These are phyloP conservation scores for Maniola jurtina DNA, from an alignment of 1,140 invertebrate species.

Conservation along the genomic window DNA sequence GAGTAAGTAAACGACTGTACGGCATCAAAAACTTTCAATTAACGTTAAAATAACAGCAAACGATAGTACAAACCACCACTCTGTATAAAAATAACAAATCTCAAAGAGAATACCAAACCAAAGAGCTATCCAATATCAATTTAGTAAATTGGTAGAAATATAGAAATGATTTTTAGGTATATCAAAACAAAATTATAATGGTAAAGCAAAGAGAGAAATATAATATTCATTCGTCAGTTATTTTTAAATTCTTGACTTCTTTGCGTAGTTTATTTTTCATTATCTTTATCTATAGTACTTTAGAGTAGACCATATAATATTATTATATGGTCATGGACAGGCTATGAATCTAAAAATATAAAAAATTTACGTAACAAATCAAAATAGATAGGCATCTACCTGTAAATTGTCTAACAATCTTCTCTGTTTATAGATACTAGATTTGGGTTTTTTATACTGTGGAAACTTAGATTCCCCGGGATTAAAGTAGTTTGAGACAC, in stretches of 20 bases:
- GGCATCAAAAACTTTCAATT: no score
- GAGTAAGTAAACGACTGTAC: background rate
- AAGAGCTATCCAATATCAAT: conserved; percentile 7
- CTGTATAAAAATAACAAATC: background rate
- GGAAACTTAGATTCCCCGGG: no score
- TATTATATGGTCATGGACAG: no score
- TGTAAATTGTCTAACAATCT: no score
- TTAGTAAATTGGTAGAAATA: background rate
- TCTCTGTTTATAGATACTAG: no score
- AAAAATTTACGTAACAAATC: no score
- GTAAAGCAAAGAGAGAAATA: background rate
- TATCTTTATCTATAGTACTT: background rate
- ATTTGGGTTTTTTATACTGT: no score
- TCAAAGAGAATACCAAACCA: background rate
- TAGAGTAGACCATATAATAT: no score
- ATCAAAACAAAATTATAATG: background rate
- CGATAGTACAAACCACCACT: background rate
- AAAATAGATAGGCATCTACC: no score
- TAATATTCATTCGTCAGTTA: background rate
- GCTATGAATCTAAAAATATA: no score
- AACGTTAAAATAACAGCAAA: background rate
- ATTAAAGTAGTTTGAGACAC: no score
- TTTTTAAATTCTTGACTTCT: background rate
- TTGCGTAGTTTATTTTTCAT: background rate
- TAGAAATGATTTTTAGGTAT: background rate